phyloP scores from a whole-genome alignment of 2,797 vertebrate genomes.

The Tinamus major region DNA sequence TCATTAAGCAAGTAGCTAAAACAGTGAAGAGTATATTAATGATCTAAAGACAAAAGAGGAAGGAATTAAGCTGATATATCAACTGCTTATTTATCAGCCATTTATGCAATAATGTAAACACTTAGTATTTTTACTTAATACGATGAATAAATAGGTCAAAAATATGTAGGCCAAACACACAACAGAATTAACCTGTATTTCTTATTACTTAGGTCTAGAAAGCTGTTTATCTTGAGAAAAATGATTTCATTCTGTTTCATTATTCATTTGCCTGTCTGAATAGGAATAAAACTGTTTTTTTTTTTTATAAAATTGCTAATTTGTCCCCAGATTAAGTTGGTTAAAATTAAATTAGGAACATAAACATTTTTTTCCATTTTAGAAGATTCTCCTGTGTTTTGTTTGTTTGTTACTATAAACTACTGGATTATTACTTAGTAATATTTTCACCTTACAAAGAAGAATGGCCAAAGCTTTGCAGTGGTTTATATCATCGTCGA shows the following conservation, averaged over 20 bases:
- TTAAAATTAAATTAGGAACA: conserved; percentile 15
- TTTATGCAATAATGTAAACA: background rate
- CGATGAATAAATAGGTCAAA: background rate
- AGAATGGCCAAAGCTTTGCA: background rate
- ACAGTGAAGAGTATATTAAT: background rate
- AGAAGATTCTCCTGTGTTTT: background rate
- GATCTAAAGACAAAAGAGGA: background rate
- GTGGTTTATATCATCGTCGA: background rate
- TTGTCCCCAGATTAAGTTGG: conserved; percentile 18
- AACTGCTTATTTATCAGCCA: background rate
- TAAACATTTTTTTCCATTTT: conserved; percentile 15
- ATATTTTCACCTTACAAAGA: background rate
- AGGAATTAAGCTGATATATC: background rate
- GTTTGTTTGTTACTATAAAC: background rate
- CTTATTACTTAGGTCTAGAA: background rate
- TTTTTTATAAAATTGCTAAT: conserved; percentile 26
- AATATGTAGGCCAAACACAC: background rate
- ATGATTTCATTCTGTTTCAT: background rate
- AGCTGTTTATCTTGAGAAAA: background rate
- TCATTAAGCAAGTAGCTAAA: background rate
- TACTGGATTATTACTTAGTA: background rate
- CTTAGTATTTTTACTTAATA: background rate
- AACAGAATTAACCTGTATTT: background rate
- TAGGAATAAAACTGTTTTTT: background rate
- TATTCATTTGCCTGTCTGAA: background rate